A percentile compares a stretch with the other conserved stretches of the same genome.
These are phyloP conservation scores for Sus scrofa DNA, from an alignment of 2,113 vertebrate species.

Conservation along the genomic window T2T-Sscrofa CM000819.6:115852001-115852500, in stretches of 20 bases:
- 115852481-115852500: conserved; percentile 27
- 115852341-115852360: conserved; percentile 86
- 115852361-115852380: conserved; percentile 86
- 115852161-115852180: conserved; percentile 37
- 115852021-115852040: conserved; percentile 33
- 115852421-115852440: conserved; percentile 50
- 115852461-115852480: not conserved
- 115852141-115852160: conserved; percentile 41
- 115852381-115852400: conserved; percentile 82
- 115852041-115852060: conserved; percentile 21
- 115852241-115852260: conserved; percentile 89
- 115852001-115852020: not conserved
- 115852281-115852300: conserved; percentile 95
- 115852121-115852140: not conserved
- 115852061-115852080: conserved; percentile 38
- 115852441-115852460: conserved; percentile 70
- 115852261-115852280: conserved; percentile 95
- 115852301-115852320: conserved; percentile 92
- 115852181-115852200: conserved; percentile 68
- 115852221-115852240: conserved; percentile 84
- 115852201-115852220: conserved; percentile 78
- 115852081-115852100: not conserved
- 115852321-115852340: conserved; percentile 90
- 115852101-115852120: conserved; percentile 54
- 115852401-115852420: conserved; percentile 25